Conservation (phyloP, 1,140 invertebrate species). For the Ooceraea biroi region DNA sequence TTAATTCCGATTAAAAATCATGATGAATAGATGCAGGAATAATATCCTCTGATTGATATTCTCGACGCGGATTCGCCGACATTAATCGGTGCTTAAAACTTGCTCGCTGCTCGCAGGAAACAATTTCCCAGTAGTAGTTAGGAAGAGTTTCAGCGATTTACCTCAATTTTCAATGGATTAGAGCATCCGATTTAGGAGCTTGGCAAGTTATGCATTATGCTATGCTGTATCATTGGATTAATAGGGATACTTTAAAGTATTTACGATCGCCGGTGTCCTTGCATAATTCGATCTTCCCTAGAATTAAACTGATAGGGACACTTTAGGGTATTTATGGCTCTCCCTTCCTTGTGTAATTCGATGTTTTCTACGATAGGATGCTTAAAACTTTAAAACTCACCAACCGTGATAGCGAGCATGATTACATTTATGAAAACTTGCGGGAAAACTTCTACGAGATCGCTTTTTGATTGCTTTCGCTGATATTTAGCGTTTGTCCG, state of each 20-base stretch:
- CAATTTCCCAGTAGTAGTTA: slow-evolving; percentile 36
- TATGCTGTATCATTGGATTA: slow-evolving; percentile 4
- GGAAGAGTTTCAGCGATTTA: slow-evolving; percentile 17
- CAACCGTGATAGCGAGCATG: slow-evolving; percentile 6
- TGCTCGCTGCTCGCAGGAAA: not conserved
- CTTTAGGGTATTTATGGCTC: slow-evolving; percentile 31
- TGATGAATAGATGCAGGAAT: slow-evolving; percentile 1
- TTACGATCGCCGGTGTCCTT: not conserved
- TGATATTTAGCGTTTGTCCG: not conserved
- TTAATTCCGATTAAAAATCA: not conserved
- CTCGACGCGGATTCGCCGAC: slow-evolving; percentile 1
- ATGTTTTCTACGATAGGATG: slow-evolving; percentile 23
- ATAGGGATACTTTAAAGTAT: slow-evolving; percentile 29
- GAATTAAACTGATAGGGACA: slow-evolving; percentile 39
- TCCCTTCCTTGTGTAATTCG: slow-evolving; percentile 30
- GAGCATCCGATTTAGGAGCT: slow-evolving; percentile 27
- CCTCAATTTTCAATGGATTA: slow-evolving; percentile 25
- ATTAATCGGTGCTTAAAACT: slow-evolving; percentile 49
- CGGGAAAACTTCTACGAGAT: slow-evolving; percentile 29
- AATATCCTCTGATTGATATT: slow-evolving; percentile 48
- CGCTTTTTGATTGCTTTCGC: slow-evolving; percentile 19
- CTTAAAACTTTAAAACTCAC: slow-evolving; percentile 52
- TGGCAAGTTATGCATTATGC: slow-evolving; percentile 8
- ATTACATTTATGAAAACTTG: slow-evolving; percentile 36
- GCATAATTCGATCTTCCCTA: slow-evolving; percentile 15